These are phyloP conservation scores for Acanthurus tractus DNA, from an alignment of 2,797 vertebrate species.

Conservation along the genomic window DNA sequence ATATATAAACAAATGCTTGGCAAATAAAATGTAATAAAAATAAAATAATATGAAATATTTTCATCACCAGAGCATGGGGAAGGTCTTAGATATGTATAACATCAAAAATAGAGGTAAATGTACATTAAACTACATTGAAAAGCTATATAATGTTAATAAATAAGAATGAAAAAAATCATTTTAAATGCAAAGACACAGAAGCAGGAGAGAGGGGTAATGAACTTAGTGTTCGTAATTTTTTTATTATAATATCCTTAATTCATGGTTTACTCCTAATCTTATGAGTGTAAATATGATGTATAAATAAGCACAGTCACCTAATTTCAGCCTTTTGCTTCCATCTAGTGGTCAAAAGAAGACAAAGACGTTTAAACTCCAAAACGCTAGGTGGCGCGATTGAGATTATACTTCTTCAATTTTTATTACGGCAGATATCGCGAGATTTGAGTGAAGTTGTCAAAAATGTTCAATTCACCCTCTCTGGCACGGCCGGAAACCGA, in stretches of 20 bases:
- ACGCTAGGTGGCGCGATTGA: conserved; percentile 23
- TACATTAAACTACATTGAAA: not conserved
- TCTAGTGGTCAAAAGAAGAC: conserved; percentile 43
- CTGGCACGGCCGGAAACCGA: fast-evolving
- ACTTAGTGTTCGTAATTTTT: not conserved
- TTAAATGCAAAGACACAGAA: too few relatives aligned
- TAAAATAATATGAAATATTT: not conserved
- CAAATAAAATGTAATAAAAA: not conserved
- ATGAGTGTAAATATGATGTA: not conserved
- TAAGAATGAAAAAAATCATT: not conserved
- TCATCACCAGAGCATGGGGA: not conserved
- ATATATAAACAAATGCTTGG: not conserved
- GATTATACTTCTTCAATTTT: fast-evolving
- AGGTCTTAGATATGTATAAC: not conserved
- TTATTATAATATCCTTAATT: not conserved
- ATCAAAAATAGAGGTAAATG: not conserved
- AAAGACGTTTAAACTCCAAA: conserved; percentile 12
- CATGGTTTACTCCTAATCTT: not conserved
- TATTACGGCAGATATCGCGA: conserved; percentile 38
- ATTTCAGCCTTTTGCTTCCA: conserved; percentile 24
- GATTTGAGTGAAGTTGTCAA: not conserved
- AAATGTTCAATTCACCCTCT: not conserved
- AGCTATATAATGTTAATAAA: not conserved
- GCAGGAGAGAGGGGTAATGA: too few relatives aligned
- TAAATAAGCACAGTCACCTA: not conserved